Conservation (phyloP, 2,888 invertebrate genomes). For the Erynnis tages region DNA sequence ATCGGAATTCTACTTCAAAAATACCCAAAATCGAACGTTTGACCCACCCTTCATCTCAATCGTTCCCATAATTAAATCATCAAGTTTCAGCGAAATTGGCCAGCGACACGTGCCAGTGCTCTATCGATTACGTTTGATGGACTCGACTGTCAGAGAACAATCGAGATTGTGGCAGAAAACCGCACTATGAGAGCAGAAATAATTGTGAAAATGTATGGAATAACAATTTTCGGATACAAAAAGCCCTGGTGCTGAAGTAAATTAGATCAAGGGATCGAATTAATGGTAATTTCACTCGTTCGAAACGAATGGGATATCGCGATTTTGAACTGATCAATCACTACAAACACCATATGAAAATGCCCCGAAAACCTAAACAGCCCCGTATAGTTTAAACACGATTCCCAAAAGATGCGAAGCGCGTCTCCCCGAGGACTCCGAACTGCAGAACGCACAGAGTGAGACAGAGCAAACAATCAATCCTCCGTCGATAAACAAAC, state of each 20-base stretch:
- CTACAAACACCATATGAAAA: too few species aligned
- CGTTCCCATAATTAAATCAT: slow-evolving; percentile 28
- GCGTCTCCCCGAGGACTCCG: slow-evolving; percentile 7
- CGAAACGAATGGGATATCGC: too few species aligned
- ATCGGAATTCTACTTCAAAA: too few species aligned
- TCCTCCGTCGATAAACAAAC: slow-evolving; percentile 13
- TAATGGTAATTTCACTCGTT: too few species aligned
- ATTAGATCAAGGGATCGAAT: too few species aligned
- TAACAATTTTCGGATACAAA: too few species aligned
- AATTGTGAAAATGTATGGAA: too few species aligned
- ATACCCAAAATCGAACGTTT: neutral
- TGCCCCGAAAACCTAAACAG: too few species aligned
- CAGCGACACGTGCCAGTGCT: slow-evolving; percentile 20
- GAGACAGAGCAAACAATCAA: slow-evolving; percentile 17
- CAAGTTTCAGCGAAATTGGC: slow-evolving; percentile 13
- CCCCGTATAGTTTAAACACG: neutral
- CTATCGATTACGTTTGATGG: slow-evolving; percentile 26
- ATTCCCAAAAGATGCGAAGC: neutral
- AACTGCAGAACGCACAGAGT: slow-evolving; percentile 18
- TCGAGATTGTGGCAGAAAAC: neutral
- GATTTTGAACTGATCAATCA: too few species aligned
- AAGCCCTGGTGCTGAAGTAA: too few species aligned
- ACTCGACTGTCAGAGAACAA: slow-evolving; percentile 9
- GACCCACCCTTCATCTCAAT: neutral
- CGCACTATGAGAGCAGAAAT: neutral